Evolutionary conservation across 2,888 invertebrate genomes (phyloP).

Genomic region (Apamea epomidion): DNA sequence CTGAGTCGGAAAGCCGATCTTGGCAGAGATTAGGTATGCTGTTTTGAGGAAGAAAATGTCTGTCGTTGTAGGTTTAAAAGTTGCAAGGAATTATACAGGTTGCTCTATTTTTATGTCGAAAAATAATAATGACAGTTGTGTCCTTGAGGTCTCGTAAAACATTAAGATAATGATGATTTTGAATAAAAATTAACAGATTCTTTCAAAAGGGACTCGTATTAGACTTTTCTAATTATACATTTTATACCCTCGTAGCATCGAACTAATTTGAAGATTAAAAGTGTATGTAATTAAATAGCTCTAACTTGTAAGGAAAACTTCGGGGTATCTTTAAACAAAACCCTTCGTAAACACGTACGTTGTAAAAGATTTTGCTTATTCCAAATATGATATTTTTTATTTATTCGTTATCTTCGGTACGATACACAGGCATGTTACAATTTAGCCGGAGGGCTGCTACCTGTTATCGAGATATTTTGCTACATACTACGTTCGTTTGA

Average conservation of each 20-base stretch:
- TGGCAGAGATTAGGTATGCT: constrained; percentile 54
- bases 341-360: constrained; percentile 28
- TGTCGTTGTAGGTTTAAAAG: constrained; percentile 15
- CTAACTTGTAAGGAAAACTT: background rate
- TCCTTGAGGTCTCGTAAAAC: background rate
- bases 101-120: background rate
- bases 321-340: constrained; percentile 23
- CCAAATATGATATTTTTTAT: constrained; percentile 51
- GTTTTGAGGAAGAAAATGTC: constrained; percentile 41
- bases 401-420: constrained; percentile 45
- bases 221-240: background rate
- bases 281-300: constrained; percentile 21
- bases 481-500: constrained; percentile 32
- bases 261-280: background rate
- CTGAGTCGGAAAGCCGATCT: constrained; percentile 56
- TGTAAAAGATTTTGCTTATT: constrained; percentile 39
- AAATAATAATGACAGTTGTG: background rate
- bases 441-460: constrained; percentile 52
- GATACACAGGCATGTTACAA: constrained; percentile 56
- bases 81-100: background rate
- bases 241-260: background rate
- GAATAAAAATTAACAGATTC: background rate
- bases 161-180: background rate
- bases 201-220: background rate
- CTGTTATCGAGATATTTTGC: constrained; percentile 40